Base-by-base conservation (phyloP, 1,140 invertebrate genomes). In the Drosophila cardini region DNA sequence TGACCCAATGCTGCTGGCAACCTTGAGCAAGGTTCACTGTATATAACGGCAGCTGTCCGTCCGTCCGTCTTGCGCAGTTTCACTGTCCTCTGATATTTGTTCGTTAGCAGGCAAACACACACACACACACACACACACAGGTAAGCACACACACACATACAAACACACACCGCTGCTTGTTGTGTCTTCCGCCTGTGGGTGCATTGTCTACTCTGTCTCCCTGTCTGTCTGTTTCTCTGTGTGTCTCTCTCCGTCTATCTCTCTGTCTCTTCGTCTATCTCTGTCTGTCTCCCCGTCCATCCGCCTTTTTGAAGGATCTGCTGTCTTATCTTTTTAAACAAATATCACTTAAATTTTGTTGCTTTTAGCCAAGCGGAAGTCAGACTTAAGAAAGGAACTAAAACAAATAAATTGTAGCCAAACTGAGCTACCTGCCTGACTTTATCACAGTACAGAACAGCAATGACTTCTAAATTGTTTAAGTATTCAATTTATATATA, bases 281-380 rank as follows among this genome's bases (percentile, higher is more conserved):
- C 63, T 46, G 48, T 62, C 72, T 80, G 62, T 43, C 9, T 10
- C 30, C 4, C 63, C 42, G 48, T 62, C 72, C 67, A 84, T 69
- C 4, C 21, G 21, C 5, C 21, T 26, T 5, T 26, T 26, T 80
- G 57, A 85, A 80, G 81, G 81, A 84, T 83, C 80, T 64, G 53
- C 13, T 60, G 32, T 30, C 71, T 78, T 68, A 71, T 74, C 78
- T 73, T 58, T 26, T n/a, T 61, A 15, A 71, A 32, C 71, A 85
- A 86, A 87, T 36, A 82, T 71, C 82, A 86, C 82, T 86, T 79
- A 87, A 81, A 74, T 72, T 76, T 60, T 82, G 38, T 87, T 79
- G 48, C 21, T 83, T 34, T 87, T 69, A 60, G 57, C 46, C 79
- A 87, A 55, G 76, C 83, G 83, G 83, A 86, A 86, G 83, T 87